A percentile compares a stretch with the other conserved stretches of the same genome.
These are phyloP conservation scores for Myiozetetes cayanensis DNA, from an alignment of 2,113 vertebrate species.

Conservation along the genomic window DNA sequence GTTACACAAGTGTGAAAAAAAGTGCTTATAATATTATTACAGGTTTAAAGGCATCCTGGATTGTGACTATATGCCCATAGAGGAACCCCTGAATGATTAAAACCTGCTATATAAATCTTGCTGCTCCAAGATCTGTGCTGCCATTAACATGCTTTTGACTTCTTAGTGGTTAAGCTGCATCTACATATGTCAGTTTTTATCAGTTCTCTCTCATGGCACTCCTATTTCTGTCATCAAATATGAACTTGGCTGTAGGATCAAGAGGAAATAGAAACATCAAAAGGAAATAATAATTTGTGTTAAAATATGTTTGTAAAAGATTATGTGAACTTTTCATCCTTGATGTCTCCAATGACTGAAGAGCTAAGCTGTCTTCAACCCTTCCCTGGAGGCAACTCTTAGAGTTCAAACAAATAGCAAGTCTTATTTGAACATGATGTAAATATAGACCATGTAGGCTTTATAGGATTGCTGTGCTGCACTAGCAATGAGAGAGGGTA, in stretches of 20 bases:
- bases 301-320: constrained; percentile 27
- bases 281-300: constrained; percentile 17
- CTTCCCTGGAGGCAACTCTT: constrained; percentile 40
- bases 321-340: constrained; percentile 21
- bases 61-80: background rate
- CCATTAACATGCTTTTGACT: background rate
- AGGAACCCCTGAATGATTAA: background rate
- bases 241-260: background rate
- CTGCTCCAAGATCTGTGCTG: background rate
- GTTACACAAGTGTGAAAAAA: background rate
- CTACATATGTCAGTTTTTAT: background rate
- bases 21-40: background rate
- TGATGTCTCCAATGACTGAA: constrained; percentile 43
- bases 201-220: background rate
- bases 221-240: background rate
- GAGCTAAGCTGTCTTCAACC: constrained; percentile 45
- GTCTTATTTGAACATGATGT: constrained; percentile 18
- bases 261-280: constrained; percentile 1
- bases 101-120: background rate
- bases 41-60: background rate
- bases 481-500: background rate
- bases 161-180: background rate
- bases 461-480: background rate
- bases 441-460: background rate
- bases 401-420: constrained; percentile 38